Base-by-base conservation (phyloP, 2,888 invertebrate species). In the Zeuzera pyrina region DNA sequence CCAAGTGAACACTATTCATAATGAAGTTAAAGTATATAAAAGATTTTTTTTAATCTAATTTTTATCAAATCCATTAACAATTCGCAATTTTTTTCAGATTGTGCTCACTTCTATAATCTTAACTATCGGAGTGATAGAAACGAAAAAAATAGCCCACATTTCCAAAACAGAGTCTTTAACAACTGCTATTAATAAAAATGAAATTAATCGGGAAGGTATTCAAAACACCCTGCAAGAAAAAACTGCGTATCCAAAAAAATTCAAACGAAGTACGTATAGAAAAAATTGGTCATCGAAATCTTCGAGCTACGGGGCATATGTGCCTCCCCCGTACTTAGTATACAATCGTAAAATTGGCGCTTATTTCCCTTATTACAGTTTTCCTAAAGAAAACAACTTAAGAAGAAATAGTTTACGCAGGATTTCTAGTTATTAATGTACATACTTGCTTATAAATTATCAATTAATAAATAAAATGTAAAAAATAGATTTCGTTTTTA, bases 281-380 rank as follows among this genome's bases (percentile, higher is more conserved):
- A 39, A 37, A n/a, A 39, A 36, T 3, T 43, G 36, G 36, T 12
- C 33, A 0, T 22, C 31, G 15, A 12, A 29, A 3, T 6, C 22
- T 10, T 10, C n/a, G 2, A 33, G 31, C 12, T 33, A 34, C 10
- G 33, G 19, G 6, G 38, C 33, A 8, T 44, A 51, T 29, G 55
- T 55, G 12, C 46, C 74, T 12, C 73, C 78, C 0, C 74, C 77
- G 3, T 79, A 79, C 37, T 51, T 79, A 26, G 73, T 79, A 1
- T 77, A 61, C 26, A 79, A 77, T 31, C 63, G 56, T 35, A 74
- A 77, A 43, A 45, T 52, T 5, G 77, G 77, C 0, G 57, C 74
- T 0, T 79, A 79, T 26, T 76, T 61, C 16, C 78, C 79, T 0
- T 79, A 72, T 39, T 78, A 58, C 28, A 69, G 60, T 11, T 68